A percentile compares a stretch with the other conserved stretches of the same genome.
Conservation (phyloP, 1,140 invertebrate species). For the Drosophila pseudoananassae region DNA sequence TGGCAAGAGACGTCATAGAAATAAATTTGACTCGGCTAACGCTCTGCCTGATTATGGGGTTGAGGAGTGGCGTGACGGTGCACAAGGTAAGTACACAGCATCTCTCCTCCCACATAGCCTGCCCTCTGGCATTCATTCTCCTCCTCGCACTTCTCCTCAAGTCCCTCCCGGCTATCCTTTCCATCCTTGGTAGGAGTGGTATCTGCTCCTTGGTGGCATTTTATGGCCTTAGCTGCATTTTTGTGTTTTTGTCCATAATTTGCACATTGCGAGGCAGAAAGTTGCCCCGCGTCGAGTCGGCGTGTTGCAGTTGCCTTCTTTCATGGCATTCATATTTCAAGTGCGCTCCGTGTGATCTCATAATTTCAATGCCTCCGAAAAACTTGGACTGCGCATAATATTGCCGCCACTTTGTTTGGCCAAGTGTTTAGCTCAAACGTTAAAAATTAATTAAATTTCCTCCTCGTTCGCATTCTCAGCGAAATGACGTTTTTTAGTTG, state of each 20-base stretch:
- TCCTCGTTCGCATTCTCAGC: slow-evolving; percentile 8
- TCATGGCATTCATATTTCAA: slow-evolving; percentile 66
- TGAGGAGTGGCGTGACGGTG: slow-evolving; percentile 84
- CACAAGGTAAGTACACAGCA: slow-evolving; percentile 77
- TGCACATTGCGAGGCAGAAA: slow-evolving; percentile 30
- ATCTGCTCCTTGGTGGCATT: slow-evolving; percentile 51
- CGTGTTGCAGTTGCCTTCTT: slow-evolving; percentile 64
- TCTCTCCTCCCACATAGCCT: slow-evolving; percentile 10
- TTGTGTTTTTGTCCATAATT: slow-evolving; percentile 45
- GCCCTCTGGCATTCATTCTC: slow-evolving; percentile 6
- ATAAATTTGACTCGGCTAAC: slow-evolving; percentile 83
- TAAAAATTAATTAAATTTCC: slow-evolving; percentile 77
- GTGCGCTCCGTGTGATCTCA: slow-evolving; percentile 51
- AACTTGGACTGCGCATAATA: slow-evolving; percentile 28
- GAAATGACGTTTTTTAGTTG: slow-evolving; percentile 44
- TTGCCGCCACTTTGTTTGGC: slow-evolving; percentile 27
- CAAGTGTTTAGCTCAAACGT: slow-evolving; percentile 64
- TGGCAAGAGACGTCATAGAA: slow-evolving; percentile 83
- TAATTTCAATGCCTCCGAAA: slow-evolving; percentile 40
- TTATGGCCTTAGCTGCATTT: slow-evolving; percentile 58
- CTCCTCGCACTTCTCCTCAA: background rate
- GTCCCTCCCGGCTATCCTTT: background rate
- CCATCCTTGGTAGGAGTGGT: background rate
- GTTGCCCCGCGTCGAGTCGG: slow-evolving; percentile 20
- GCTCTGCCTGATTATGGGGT: slow-evolving; percentile 84